These are phyloP conservation scores for Acromyrmex charruanus DNA, from an alignment of 1,140 invertebrate genomes.

Conservation along the genomic window DNA sequence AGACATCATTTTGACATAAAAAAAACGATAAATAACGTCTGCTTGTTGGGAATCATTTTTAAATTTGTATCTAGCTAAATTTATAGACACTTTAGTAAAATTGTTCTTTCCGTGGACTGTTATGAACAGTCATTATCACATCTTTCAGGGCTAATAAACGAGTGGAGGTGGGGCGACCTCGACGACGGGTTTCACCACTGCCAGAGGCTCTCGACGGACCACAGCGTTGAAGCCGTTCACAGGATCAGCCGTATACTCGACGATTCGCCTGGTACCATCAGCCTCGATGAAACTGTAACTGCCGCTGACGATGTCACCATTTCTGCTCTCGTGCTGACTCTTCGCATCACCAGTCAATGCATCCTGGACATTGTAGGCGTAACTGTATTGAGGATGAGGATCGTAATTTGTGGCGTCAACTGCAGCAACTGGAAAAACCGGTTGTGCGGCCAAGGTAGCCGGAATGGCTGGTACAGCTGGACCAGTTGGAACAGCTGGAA, in stretches of 20 bases:
- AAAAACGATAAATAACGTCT: too few species aligned
- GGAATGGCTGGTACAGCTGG: slow-evolving; percentile 23
- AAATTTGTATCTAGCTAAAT: too few species aligned
- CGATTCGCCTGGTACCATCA: slow-evolving; percentile 84
- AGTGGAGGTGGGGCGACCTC: slow-evolving; percentile 63
- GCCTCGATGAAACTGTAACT: slow-evolving; percentile 85
- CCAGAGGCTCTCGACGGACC: slow-evolving; percentile 82
- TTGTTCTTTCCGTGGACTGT: not conserved
- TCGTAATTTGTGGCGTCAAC: slow-evolving; percentile 78
- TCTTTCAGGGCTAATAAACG: slow-evolving; percentile 42
- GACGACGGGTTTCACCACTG: slow-evolving; percentile 70
- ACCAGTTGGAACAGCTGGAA: slow-evolving; percentile 42
- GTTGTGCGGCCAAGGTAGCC: slow-evolving; percentile 42
- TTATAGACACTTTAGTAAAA: too few species aligned
- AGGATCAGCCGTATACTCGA: slow-evolving; percentile 84
- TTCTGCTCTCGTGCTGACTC: slow-evolving; percentile 88
- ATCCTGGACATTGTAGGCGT: slow-evolving; percentile 89
- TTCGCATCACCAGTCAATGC: slow-evolving; percentile 90
- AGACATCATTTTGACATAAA: too few species aligned
- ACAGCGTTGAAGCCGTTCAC: slow-evolving; percentile 86
- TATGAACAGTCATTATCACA: not conserved
- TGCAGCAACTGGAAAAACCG: slow-evolving; percentile 62
- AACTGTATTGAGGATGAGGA: slow-evolving; percentile 88
- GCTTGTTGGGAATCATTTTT: too few species aligned
- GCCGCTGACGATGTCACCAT: slow-evolving; percentile 87